Conservation (phyloP, 1,140 invertebrate species). For the Drosophila willistoni region DNA sequence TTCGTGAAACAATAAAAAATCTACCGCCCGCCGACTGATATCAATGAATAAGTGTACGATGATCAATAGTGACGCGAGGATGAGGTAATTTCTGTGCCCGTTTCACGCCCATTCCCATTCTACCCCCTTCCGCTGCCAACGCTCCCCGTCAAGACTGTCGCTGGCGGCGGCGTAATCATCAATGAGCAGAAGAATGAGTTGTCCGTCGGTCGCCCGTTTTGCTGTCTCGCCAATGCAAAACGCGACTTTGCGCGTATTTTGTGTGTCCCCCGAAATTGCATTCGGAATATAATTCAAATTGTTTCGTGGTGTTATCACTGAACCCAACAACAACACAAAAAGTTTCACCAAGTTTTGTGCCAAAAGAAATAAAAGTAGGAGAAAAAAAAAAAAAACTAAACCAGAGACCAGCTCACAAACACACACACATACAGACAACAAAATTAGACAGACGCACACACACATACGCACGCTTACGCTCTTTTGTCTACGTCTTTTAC, state of each 20-base stretch:
- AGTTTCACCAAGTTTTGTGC: conserved; percentile 45
- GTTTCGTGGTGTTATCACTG: conserved; percentile 25
- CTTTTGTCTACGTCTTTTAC: conserved; percentile 80
- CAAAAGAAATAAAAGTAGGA: conserved; percentile 44
- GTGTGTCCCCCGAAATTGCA: conserved; percentile 30
- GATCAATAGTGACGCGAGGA: conserved; percentile 40
- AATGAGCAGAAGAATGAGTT: conserved; percentile 49
- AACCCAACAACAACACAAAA: neutral
- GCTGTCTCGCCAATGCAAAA: conserved; percentile 46
- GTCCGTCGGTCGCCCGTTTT: too few relatives aligned
- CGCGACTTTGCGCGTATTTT: conserved; percentile 60
- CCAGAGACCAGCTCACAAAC: conserved; percentile 59
- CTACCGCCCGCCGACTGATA: conserved; percentile 48
- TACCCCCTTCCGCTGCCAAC: conserved; percentile 46
- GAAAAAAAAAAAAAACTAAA: conserved; percentile 27
- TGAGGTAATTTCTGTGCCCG: conserved; percentile 75
- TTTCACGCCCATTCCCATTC: conserved; percentile 72
- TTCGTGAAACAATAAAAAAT: conserved; percentile 52
- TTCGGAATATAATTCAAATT: conserved; percentile 40
- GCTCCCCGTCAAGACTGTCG: conserved; percentile 9
- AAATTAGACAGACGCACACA: conserved; percentile 34
- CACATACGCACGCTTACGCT: conserved; percentile 57
- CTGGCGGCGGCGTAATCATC: conserved; percentile 68
- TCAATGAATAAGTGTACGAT: conserved; percentile 45
- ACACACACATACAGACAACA: conserved; percentile 27